Evolutionary conservation across 2,797 vertebrate genomes (phyloP).

Genomic region (Falco novaeseelandiae): DNA sequence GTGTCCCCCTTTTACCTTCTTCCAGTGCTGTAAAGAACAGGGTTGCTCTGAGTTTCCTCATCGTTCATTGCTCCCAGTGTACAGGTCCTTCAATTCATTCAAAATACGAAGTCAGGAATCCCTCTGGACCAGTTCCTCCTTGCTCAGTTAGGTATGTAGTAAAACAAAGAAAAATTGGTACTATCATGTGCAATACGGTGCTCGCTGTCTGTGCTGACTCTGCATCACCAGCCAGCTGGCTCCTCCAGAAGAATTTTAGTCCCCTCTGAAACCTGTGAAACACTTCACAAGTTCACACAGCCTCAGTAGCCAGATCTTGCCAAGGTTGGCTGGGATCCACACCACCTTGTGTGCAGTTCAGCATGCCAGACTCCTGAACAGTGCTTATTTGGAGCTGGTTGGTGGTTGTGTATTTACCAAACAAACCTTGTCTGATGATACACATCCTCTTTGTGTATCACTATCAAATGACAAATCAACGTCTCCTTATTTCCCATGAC

Average conservation of each 20-base stretch:
- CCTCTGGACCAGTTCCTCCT: not conserved
- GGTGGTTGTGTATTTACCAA: not conserved
- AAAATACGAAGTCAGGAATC: not conserved
- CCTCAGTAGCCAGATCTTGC: conserved; percentile 13
- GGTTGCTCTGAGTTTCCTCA: not conserved
- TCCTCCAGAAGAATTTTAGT: conserved; percentile 21
- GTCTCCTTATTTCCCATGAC: not conserved
- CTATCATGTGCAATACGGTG: not conserved
- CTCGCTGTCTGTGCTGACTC: not conserved
- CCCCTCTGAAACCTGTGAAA: conserved; percentile 40
- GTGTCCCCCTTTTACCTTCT: not conserved
- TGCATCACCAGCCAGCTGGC: conserved; percentile 17
- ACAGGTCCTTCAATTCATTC: not conserved
- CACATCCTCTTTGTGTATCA: not conserved
- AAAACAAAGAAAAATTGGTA: not conserved
- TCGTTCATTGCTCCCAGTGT: not conserved
- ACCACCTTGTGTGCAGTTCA: not conserved
- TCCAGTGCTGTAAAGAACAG: not conserved
- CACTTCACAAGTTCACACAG: conserved; percentile 51
- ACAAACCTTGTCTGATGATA: not conserved
- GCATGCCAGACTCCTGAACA: not conserved
- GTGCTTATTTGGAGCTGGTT: not conserved
- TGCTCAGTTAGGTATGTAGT: not conserved
- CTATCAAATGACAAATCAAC: not conserved
- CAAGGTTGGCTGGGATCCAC: conserved; percentile 30